Evolutionary conservation across 2,888 invertebrate species (phyloP).

Genomic region (Hirtodrosophila duncani): DNA sequence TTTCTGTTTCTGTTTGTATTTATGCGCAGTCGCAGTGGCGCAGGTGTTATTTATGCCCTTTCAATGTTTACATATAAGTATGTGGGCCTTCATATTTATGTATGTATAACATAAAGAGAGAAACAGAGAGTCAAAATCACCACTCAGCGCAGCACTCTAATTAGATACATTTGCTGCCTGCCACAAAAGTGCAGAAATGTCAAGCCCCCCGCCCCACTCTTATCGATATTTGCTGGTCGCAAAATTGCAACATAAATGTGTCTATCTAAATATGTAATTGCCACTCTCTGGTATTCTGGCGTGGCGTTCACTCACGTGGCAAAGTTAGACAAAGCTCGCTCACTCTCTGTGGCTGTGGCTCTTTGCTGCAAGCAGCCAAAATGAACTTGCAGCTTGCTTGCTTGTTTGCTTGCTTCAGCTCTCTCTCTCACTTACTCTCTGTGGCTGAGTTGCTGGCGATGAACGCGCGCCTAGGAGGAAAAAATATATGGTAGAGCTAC

Average conservation of each 20-base stretch:
- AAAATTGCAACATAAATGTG: too few species aligned
- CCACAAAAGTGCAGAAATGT: too few species aligned
- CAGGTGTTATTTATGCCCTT: constrained; percentile 38
- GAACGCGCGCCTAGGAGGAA: constrained; percentile 57
- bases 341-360: too few species aligned
- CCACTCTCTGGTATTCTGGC: too few species aligned
- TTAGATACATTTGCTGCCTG: constrained; percentile 21
- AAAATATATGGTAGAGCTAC: constrained; percentile 71
- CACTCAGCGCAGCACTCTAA: constrained; percentile 24
- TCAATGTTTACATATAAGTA: constrained; percentile 23
- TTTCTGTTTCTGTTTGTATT: constrained; percentile 13
- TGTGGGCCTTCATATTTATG: constrained; percentile 57
- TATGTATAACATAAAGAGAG: constrained; percentile 40
- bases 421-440: constrained; percentile 6
- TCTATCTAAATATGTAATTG: too few species aligned
- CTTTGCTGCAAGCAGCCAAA: too few species aligned
- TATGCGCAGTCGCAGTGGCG: constrained; percentile 30
- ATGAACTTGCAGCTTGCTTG: constrained; percentile 34
- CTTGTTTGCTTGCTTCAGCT: not conserved
- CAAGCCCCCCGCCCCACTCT: too few species aligned
- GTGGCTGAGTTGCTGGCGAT: constrained; percentile 41
- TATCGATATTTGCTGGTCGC: too few species aligned
- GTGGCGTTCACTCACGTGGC: constrained; percentile 13
- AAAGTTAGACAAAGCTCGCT: not conserved
- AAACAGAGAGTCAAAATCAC: constrained; percentile 8